Evolutionary conservation across 2,888 invertebrate genomes (phyloP).

Genomic region (Hermaeophaga mercurialis): DNA sequence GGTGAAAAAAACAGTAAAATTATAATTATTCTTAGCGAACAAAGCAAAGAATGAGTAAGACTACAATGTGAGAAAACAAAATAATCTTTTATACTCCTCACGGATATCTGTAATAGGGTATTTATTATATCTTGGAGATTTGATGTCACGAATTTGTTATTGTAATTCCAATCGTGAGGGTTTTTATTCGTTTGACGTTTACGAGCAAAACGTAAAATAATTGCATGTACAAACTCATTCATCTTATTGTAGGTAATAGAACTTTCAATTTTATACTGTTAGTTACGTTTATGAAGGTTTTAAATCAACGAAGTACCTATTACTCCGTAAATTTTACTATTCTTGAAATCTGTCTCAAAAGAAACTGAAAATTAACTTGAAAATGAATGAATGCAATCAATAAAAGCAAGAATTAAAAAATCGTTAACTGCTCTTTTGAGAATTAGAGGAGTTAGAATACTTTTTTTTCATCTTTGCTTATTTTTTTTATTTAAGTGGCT

Average conservation of each 20-base stretch:
- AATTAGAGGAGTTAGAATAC: no score
- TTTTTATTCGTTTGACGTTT: constrained; percentile 13
- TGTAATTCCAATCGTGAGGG: constrained; percentile 15
- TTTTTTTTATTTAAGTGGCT: no score
- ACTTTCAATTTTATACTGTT: constrained; percentile 1
- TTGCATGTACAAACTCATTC: constrained; percentile 15
- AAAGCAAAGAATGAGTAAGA: background rate
- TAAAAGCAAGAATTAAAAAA: no score
- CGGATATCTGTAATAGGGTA: background rate
- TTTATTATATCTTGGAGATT: background rate
- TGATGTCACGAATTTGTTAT: constrained; percentile 15
- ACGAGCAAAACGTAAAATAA: constrained; percentile 13
- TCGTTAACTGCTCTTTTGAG: no score
- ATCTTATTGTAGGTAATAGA: constrained; percentile 6
- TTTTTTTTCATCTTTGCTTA: no score
- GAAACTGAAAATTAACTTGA: no score
- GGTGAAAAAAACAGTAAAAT: background rate
- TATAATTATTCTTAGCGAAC: background rate
- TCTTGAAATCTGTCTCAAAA: no score
- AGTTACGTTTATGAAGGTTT: no score
- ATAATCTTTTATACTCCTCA: background rate
- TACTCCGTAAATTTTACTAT: no score
- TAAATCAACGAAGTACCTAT: no score
- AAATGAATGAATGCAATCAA: no score
- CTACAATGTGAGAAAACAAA: background rate